Evolutionary conservation across 2,797 vertebrate genomes (phyloP).

Genomic region (Eptatretus atami): DNA sequence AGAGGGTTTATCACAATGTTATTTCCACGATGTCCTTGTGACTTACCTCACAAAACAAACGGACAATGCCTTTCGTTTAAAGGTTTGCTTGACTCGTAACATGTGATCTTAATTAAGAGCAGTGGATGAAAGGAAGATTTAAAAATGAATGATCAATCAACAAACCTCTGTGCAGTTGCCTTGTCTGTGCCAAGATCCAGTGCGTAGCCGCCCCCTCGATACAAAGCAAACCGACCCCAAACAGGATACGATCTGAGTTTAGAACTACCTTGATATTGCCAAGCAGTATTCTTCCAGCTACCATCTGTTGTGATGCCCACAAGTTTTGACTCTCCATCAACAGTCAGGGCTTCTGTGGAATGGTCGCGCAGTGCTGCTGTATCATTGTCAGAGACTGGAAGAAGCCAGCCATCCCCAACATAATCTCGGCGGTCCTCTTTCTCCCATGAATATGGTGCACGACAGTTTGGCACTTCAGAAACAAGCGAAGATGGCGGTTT

Average conservation of each 20-base stretch:
- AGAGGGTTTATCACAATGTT: too few relatives aligned
- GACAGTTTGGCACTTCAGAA: not conserved
- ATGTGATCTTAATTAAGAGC: too few relatives aligned
- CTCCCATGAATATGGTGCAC: conserved; percentile 2
- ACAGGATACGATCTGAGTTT: conserved; percentile 8
- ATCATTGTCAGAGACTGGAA: conserved; percentile 1
- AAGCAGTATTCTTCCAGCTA: conserved; percentile 9
- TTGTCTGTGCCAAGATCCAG: conserved; percentile 12
- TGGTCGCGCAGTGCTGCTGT: not conserved
- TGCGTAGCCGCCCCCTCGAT: conserved; percentile 13
- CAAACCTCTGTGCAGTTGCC: conserved; percentile 10
- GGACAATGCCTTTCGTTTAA: too few relatives aligned
- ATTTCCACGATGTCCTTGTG: too few relatives aligned
- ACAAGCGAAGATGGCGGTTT: not conserved
- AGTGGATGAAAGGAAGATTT: too few relatives aligned
- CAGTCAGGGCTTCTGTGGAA: too few relatives aligned
- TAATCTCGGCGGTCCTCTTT: conserved; percentile 10
- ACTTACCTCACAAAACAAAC: too few relatives aligned
- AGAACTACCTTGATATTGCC: conserved; percentile 11
- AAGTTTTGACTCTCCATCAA: not conserved
- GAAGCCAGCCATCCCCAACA: conserved; percentile 8
- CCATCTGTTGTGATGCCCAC: not conserved
- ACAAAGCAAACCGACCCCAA: conserved; percentile 11
- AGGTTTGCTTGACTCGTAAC: too few relatives aligned
- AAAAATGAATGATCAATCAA: too few relatives aligned